Evolutionary conservation across 2,888 invertebrate genomes (phyloP).

Genomic region (Yponomeuta cagnagella): DNA sequence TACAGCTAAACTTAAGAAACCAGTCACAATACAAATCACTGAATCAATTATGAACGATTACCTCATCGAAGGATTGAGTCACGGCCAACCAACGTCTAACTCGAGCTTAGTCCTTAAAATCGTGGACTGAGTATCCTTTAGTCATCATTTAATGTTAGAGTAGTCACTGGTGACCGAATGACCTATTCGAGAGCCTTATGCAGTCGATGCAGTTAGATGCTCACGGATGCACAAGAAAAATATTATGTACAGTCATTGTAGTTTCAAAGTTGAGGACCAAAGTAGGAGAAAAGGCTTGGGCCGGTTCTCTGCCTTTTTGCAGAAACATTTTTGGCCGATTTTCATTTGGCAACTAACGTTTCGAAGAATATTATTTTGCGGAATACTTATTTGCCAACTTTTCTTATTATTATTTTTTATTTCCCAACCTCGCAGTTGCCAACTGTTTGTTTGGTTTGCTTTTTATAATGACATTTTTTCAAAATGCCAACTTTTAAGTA

Average conservation of each 20-base stretch:
- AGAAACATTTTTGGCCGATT: too few species aligned
- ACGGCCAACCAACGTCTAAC: conserved; percentile 48
- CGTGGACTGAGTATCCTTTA: conserved; percentile 60
- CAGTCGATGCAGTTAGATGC: conserved; percentile 31
- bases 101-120: conserved; percentile 46
- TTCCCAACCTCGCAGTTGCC: too few species aligned
- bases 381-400: too few species aligned
- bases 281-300: too few species aligned
- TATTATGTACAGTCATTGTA: neutral
- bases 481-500: too few species aligned
- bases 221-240: conserved; percentile 26
- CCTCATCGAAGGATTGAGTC: conserved; percentile 70
- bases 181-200: neutral
- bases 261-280: too few species aligned
- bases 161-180: conserved; percentile 50
- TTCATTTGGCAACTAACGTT: too few species aligned
- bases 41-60: conserved; percentile 60
- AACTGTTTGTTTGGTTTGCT: too few species aligned
- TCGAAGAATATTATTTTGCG: too few species aligned
- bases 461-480: too few species aligned
- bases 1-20: conserved; percentile 18
- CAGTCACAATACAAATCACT: conserved; percentile 49
- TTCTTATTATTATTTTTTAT: too few species aligned
- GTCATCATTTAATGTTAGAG: conserved; percentile 40
- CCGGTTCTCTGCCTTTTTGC: too few species aligned